Evolutionary conservation across 2,888 invertebrate genomes (phyloP).

Genomic region (Apotomis capreana): DNA sequence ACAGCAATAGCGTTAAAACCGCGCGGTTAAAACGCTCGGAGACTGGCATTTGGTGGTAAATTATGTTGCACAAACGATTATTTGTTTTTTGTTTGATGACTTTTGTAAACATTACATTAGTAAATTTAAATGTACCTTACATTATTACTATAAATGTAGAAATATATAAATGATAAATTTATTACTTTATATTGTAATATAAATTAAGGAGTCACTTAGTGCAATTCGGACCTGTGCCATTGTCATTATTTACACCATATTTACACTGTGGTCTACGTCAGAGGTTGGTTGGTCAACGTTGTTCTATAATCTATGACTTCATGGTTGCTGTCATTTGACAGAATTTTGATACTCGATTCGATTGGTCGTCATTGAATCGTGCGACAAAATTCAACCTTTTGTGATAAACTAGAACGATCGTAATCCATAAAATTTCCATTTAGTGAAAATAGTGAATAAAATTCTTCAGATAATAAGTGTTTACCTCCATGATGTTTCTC

Average conservation of each 20-base stretch:
- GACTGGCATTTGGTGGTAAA: too few species aligned
- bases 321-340: conserved; percentile 41
- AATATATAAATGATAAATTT: too few species aligned
- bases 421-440: not conserved
- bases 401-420: conserved; percentile 26
- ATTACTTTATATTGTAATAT: too few species aligned
- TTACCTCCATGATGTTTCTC: conserved; percentile 12
- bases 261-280: conserved; percentile 29
- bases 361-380: conserved; percentile 42
- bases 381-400: conserved; percentile 33
- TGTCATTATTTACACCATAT: not conserved
- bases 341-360: conserved; percentile 28
- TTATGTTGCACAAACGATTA: too few species aligned
- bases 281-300: conserved; percentile 31
- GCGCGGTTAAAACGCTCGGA: too few species aligned
- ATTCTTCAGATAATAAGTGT: not conserved
- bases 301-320: conserved; percentile 40
- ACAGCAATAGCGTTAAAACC: too few species aligned
- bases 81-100: too few species aligned
- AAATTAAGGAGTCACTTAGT: too few species aligned
- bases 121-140: too few species aligned
- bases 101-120: too few species aligned
- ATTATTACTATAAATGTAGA: too few species aligned
- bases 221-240: not conserved
- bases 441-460: conserved; percentile 5